Evolutionary conservation across 2,797 vertebrate species (phyloP), one percentile per base, ranked within the genome.

Genomic region (Lophotriccus pileatus): DNA sequence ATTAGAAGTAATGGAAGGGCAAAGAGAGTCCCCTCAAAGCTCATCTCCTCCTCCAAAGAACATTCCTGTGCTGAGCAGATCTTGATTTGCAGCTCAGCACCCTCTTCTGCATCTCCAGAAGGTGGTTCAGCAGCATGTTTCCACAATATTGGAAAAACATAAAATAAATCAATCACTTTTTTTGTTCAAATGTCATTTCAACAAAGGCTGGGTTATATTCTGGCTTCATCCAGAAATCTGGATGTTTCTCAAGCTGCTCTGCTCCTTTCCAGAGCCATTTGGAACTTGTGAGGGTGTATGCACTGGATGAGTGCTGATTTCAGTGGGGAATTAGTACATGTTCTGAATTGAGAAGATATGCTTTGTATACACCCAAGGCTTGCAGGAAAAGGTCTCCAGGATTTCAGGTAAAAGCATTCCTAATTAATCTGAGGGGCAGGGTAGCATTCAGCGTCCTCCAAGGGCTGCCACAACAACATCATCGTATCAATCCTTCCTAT

Each of bases 401-500:
- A 91, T 84, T 77, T 84, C 66, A 69, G 77, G 86, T 80, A 73
- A 91, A 91, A 79, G 66, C 30, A 69, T 92, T 90, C 59, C 90
- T 91, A 92, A 94, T 95, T 95, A 96, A 96, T 96, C 88, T 58
- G 91, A 91, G 68, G 85, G 89, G 75, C 93, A 89, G 52, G 32
- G 43, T 20, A 63, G n/a, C 18, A 24, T 70, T 60, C 62, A 27
- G 62, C 20, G 27, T 44, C 37, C 81, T 84, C 58, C 23, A 34
- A 76, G 55, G 27, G 39, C 20, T 82, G 50, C 67, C 59, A 90
- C 14, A 6, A 58, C 69, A 53, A 3, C 60, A 46, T 46, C 28
- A 41, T 27, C 25, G 0, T 28, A 41, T 50, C 67, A 36, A 24
- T 76, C 58, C 44, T 49, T 75, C 41, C 2, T 34, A 28, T 34